Percentiles rank a stretch among this genome's conserved stretches.
These are phyloP conservation scores for Sparus aurata DNA, from an alignment of 2,797 vertebrate species.

Conservation along the genomic window DNA sequence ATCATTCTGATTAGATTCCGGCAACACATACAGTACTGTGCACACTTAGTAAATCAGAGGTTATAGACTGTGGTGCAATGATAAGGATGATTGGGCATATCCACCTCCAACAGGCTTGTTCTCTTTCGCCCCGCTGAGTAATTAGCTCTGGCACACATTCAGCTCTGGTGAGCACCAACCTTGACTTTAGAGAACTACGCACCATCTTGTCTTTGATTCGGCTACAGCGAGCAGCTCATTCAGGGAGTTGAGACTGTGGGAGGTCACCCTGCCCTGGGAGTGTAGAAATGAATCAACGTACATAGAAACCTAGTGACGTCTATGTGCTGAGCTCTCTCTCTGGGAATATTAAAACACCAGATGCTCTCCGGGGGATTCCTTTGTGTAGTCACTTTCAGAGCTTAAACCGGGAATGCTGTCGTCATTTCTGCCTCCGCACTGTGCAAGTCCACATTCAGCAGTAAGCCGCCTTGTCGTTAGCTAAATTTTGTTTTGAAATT, in stretches of 20 bases:
- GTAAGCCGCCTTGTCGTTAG: neutral
- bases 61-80: neutral
- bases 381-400: neutral
- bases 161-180: neutral
- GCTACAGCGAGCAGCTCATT: conserved; percentile 21
- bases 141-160: conserved; percentile 4
- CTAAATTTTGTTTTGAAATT: neutral
- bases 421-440: neutral
- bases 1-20: too few relatives aligned
- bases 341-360: conserved; percentile 38
- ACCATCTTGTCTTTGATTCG: conserved; percentile 32
- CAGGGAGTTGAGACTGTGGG: conserved; percentile 30
- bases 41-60: neutral
- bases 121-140: neutral
- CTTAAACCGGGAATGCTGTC: neutral
- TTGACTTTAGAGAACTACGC: neutral
- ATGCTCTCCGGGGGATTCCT: conserved; percentile 22
- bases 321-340: conserved; percentile 21
- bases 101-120: neutral
- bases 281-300: conserved; percentile 49
- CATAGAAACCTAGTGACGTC: conserved; percentile 23
- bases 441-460: neutral
- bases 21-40: neutral
- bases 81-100: neutral
- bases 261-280: conserved; percentile 59